phyloP scores from a whole-genome alignment of 2,888 invertebrate species.

The Tethea ocularis region DNA sequence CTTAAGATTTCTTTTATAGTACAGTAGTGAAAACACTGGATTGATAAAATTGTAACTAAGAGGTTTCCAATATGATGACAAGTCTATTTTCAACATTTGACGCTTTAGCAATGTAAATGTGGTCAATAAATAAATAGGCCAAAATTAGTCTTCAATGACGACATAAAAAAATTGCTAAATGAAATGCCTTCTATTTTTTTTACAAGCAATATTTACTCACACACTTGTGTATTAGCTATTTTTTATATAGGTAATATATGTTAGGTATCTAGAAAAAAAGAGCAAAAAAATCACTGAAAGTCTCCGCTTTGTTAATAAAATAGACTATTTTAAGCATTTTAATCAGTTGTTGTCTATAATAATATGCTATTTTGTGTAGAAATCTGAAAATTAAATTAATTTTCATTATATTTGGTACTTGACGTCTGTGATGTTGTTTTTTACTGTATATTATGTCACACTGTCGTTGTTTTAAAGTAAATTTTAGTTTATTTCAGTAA shows the following conservation, averaged over 20 bases:
- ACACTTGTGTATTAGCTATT: not conserved
- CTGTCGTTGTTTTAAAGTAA: constrained; percentile 19
- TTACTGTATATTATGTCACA: constrained; percentile 19
- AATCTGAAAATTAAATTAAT: constrained; percentile 6
- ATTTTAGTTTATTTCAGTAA: constrained; percentile 21
- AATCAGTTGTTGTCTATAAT: not conserved
- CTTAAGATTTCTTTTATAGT: no score
- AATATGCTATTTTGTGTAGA: not conserved
- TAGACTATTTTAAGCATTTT: not conserved
- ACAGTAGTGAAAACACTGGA: not conserved
- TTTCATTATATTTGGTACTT: constrained; percentile 37
- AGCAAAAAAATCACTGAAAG: not conserved
- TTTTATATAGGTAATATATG: not conserved
- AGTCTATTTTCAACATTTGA: not conserved
- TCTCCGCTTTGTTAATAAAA: no score
- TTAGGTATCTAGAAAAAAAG: not conserved
- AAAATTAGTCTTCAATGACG: not conserved
- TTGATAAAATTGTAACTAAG: not conserved
- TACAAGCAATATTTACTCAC: no score
- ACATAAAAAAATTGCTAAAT: not conserved
- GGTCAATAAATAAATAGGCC: not conserved
- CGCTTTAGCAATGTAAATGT: no score
- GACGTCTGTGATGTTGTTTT: constrained; percentile 44
- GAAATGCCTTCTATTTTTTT: no score
- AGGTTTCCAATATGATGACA: not conserved